phyloP scores from a whole-genome alignment of 2,113 vertebrate genomes.

The Brachypodius melanocephalos region DNA sequence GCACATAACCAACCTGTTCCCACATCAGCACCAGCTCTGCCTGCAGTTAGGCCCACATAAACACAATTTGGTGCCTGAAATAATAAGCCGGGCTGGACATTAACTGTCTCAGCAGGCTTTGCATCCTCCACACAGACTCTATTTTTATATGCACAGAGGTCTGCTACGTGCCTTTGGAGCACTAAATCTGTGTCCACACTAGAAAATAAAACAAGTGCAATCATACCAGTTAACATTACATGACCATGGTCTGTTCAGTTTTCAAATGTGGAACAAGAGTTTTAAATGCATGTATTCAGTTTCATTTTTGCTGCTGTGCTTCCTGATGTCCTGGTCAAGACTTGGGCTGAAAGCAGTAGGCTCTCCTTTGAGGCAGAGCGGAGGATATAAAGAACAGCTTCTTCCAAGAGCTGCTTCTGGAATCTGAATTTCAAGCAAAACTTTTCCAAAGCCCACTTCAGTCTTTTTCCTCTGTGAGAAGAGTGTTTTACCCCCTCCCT shows the following conservation, averaged over 20 bases:
- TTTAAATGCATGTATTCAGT: background rate
- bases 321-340: background rate
- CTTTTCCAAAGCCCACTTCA: background rate
- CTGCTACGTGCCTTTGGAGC: background rate
- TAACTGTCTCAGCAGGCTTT: background rate
- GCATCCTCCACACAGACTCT: background rate
- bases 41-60: background rate
- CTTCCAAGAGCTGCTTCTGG: background rate
- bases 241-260: background rate
- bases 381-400: background rate
- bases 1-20: background rate
- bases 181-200: background rate
- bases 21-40: background rate
- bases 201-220: background rate
- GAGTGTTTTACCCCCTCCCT: background rate
- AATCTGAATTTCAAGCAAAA: background rate
- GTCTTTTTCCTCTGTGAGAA: background rate
- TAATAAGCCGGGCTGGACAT: background rate
- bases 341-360: background rate
- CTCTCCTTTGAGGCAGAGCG: background rate
- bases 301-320: background rate
- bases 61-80: background rate
- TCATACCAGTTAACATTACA: fast-evolving
- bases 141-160: background rate
- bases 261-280: background rate